These are phyloP conservation scores for Limnodromus scolopaceus DNA, from an alignment of 2,797 vertebrate species.

Conservation along the genomic window DNA sequence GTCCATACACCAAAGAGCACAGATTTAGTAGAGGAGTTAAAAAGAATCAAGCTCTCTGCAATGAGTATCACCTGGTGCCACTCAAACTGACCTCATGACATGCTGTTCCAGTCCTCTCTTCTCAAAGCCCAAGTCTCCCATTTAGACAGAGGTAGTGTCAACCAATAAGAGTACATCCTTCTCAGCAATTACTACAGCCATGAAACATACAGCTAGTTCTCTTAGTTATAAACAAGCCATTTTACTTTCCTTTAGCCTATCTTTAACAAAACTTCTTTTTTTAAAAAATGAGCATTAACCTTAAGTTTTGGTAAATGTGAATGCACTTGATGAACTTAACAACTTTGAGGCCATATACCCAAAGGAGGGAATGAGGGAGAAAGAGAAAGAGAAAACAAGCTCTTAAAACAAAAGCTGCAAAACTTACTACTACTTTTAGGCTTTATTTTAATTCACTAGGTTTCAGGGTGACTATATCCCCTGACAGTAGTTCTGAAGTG, in stretches of 20 bases:
- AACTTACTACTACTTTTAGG: background rate
- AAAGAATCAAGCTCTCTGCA: background rate
- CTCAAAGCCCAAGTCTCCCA: background rate
- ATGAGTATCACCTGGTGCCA: background rate
- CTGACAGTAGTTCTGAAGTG: background rate
- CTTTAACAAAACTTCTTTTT: background rate
- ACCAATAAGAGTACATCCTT: background rate
- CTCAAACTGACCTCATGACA: rapidly evolving
- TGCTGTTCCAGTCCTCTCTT: background rate
- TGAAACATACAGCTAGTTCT: background rate
- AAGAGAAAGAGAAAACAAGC: background rate
- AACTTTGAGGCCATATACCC: background rate
- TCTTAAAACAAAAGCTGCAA: background rate
- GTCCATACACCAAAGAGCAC: background rate
- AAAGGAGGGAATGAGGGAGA: background rate
- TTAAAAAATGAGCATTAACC: background rate
- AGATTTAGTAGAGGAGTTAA: background rate
- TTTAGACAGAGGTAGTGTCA: background rate
- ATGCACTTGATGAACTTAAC: background rate
- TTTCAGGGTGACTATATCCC: background rate
- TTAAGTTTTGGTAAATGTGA: background rate
- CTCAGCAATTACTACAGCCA: background rate
- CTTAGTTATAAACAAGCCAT: background rate
- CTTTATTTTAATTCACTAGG: background rate
- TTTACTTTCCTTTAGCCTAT: background rate